Base-by-base conservation (phyloP, 2,113 vertebrate genomes). In the Cyanoramphus novaezelandiae region DNA sequence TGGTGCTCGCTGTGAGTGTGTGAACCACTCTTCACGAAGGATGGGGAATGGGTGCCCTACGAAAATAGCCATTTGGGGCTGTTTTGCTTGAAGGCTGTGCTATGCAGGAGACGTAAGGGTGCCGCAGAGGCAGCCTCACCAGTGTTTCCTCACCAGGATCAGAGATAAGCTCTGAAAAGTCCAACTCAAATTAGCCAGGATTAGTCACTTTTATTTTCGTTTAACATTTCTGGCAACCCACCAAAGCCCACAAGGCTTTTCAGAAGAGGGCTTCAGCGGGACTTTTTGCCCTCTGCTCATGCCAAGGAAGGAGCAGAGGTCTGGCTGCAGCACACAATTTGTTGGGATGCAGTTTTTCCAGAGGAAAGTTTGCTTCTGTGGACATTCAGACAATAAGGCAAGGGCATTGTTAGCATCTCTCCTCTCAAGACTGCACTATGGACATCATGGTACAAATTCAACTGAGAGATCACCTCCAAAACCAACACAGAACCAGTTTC, bases 11-110 rank as follows among this genome's bases (percentile, higher is more conserved):
- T 44, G 13, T 5, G 18, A 52, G 9, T 76, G 16, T 25, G 31
- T 3, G 2, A 33, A 35, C 33, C 23, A 3, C 19, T 57, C 50
- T 25, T 4, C 43, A 27, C 4, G 6, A n/a, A 29, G 0, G 0
- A 39, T 4, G 23, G 29, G 19, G 9, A 68, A 23, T 1, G 6
- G 27, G 10, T 44, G 84, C 33, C 8, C 37, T 37, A 46, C 14
- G 11, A 55, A 75, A 83, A 49, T 10, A 50, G 33, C 10, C 2
- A 1, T 52, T 12, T 7, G 6, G 10, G 20, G 15, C 15, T 1
- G 3, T 37, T 82, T 75, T 44, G 17, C 21, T 13, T 49, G 19
- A 39, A 75, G 53, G 4, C 13, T 41, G 6, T 16, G 3, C 11
- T 44, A 4, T 14, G 6, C 1, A 1, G 53, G 24, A 74, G 20